Evolutionary conservation across 2,797 vertebrate genomes (phyloP).

Genomic region (Karalla daura): DNA sequence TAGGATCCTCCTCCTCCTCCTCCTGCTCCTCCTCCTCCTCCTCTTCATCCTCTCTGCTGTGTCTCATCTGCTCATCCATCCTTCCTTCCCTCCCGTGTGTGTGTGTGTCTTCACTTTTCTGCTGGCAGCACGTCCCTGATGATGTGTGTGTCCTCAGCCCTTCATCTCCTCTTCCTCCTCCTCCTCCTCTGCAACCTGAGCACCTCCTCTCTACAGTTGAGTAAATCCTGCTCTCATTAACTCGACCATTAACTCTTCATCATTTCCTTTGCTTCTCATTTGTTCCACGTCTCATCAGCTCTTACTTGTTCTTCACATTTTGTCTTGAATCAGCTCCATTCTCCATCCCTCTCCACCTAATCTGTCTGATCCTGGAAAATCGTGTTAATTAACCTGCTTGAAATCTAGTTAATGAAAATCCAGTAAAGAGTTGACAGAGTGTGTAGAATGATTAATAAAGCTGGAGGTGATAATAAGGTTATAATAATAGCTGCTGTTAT

Average conservation of each 20-base stretch:
- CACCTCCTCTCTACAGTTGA: constrained; percentile 66
- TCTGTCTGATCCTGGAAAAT: neutral
- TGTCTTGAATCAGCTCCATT: neutral
- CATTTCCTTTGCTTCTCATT: neutral
- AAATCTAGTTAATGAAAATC: too few relatives aligned
- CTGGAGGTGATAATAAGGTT: too few relatives aligned
- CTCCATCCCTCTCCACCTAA: neutral
- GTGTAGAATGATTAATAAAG: too few relatives aligned
- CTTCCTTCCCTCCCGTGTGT: neutral
- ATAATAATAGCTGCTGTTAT: too few relatives aligned
- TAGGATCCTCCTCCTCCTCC: constrained; percentile 48
- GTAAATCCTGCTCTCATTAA: constrained; percentile 40
- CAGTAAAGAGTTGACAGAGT: too few relatives aligned
- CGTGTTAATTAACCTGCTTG: neutral
- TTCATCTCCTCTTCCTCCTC: constrained; percentile 49
- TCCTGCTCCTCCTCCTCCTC: too few relatives aligned
- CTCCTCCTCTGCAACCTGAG: constrained; percentile 37
- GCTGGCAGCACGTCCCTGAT: constrained; percentile 41
- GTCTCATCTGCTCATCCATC: neutral
- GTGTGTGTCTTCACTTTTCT: neutral
- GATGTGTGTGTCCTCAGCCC: constrained; percentile 48
- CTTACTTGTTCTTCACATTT: neutral
- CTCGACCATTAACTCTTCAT: neutral
- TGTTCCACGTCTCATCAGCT: neutral
- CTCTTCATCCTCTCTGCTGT: neutral